Evolutionary conservation across 2,888 invertebrate species (phyloP), one percentile per base, ranked within the genome.

Genomic region (Phortica magna): DNA sequence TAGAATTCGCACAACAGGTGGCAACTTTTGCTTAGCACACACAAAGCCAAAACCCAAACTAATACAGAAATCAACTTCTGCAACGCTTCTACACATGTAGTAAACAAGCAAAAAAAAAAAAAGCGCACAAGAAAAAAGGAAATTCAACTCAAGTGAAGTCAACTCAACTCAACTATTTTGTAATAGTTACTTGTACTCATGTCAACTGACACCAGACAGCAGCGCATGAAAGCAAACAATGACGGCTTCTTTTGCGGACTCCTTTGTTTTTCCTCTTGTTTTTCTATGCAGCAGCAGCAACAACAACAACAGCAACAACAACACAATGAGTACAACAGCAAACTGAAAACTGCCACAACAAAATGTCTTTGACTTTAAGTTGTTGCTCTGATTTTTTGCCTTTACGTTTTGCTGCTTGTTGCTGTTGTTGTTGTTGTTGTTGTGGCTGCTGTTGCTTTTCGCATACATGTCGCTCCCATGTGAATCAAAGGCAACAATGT

Each of bases 111-210:
- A 31, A 31, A 31, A 31, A 31, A 48, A 48, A 14, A 9, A 12
- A 48, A 12, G 48, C 0, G 7, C 3, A 48, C 9, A 12, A 12
- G 48, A 48, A 48, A 48, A 48, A 48, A 48, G 48, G 48, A 48
- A 48, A 48, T 48, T 48, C 48, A 48, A 48, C 48, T 48, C 48
- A 48, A 48, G n/a, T n/a, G n/a, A n/a, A n/a, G n/a, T 48, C 48
- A 48, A 48, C 48, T 48, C 48, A 48, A 48, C 14, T 14, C 48
- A 48, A 48, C 10, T 48, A 71, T 71, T 71, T 71, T 71, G 70
- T 71, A 71, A 71, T 71, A 71, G 70, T 53, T 31, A 53, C 70
- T 71, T 71, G 70, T 71, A 71, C 70, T 71, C 70, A 71, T 71
- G 70, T 71, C 55, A 71, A 22, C 53, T 71, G 70, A 55, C 70